These are phyloP conservation scores for Microtus oregoni DNA, from an alignment of 2,113 vertebrate species.

Conservation along the genomic window DNA sequence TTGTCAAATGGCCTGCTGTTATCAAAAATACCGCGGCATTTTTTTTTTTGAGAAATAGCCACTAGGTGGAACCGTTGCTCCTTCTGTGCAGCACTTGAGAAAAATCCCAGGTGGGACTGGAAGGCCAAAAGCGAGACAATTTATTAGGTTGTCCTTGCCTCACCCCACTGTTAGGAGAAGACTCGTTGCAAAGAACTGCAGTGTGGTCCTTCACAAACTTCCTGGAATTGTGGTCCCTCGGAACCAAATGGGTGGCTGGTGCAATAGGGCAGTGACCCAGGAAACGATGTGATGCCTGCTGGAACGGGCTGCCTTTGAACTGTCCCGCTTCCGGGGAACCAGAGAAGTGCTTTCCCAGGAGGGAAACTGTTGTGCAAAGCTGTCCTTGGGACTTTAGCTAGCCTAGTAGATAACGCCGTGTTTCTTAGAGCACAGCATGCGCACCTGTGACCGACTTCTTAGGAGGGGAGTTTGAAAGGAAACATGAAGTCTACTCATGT, in stretches of 20 bases:
- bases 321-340: neutral
- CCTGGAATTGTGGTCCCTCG: neutral
- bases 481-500: neutral
- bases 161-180: neutral
- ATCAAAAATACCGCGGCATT: too few relatives aligned
- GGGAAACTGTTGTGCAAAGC: neutral
- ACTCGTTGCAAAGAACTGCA: neutral
- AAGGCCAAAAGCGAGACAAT: neutral
- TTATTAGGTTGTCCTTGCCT: neutral
- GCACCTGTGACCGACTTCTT: neutral
- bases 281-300: neutral
- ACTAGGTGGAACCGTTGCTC: neutral
- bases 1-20: neutral
- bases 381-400: neutral
- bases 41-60: neutral
- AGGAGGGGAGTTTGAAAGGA: neutral
- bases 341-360: neutral
- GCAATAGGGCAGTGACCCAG: neutral
- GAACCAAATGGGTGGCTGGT: accelerated
- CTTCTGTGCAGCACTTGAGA: neutral
- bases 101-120: neutral
- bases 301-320: neutral
- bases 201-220: neutral
- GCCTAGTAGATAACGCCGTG: neutral
- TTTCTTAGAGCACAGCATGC: neutral